Conservation (phyloP, 2,888 invertebrate species). For the Netelia inedita region DNA sequence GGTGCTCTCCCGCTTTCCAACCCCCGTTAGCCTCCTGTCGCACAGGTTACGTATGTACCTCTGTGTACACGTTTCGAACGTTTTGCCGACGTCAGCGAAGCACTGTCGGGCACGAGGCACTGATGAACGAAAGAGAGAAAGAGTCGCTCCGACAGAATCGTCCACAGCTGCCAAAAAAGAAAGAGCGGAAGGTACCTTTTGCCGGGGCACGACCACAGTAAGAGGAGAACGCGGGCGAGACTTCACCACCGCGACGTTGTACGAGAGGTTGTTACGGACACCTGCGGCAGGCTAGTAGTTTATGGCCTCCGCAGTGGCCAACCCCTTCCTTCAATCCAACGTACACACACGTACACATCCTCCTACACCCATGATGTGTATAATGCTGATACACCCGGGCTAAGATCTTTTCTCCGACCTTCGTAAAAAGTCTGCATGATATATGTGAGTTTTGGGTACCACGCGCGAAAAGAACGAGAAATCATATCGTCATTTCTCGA, state of each 20-base stretch:
- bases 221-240: slow-evolving; percentile 42
- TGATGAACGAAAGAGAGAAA: slow-evolving; percentile 2
- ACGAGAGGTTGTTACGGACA: slow-evolving; percentile 74
- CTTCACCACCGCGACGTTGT: slow-evolving; percentile 60
- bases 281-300: slow-evolving; percentile 79
- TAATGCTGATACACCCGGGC: slow-evolving; percentile 20
- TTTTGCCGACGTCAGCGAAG: slow-evolving; percentile 56
- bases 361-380: slow-evolving; percentile 17
- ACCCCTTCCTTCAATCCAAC: slow-evolving; percentile 44
- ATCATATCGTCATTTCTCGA: background rate
- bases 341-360: slow-evolving; percentile 2
- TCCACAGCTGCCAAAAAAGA: slow-evolving; percentile 60
- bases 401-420: slow-evolving; percentile 40
- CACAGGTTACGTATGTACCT: background rate
- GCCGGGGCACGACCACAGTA: slow-evolving; percentile 8
- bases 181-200: slow-evolving; percentile 45
- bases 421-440: slow-evolving; percentile 26
- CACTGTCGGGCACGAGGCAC: slow-evolving; percentile 17
- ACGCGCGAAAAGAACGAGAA: background rate
- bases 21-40: slow-evolving; percentile 18
- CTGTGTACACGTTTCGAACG: slow-evolving; percentile 25
- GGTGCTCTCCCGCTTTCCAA: background rate
- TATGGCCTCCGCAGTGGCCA: slow-evolving; percentile 72
- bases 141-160: slow-evolving; percentile 28
- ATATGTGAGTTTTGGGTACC: slow-evolving; percentile 1